Percentiles rank a stretch among this genome's conserved stretches.
Evolutionary conservation across 2,113 vertebrate genomes (phyloP).

Genomic region (Drymodes brunneopygia): DNA sequence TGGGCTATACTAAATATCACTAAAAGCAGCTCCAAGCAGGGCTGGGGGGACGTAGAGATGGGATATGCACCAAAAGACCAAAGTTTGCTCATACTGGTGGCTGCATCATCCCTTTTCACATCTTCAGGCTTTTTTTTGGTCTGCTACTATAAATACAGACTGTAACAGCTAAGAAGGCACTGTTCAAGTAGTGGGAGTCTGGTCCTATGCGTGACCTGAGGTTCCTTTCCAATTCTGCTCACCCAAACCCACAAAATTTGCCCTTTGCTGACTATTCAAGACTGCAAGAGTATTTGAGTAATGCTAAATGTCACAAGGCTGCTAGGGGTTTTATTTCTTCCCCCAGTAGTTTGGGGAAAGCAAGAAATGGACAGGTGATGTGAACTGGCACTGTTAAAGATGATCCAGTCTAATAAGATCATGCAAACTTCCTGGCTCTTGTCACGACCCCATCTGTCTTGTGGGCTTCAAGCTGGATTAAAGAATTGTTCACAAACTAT

Average conservation of each 20-base stretch:
- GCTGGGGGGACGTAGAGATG: not conserved
- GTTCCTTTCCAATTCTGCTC: not conserved
- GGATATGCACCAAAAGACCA: not conserved
- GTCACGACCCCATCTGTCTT: not conserved
- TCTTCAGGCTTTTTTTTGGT: not conserved
- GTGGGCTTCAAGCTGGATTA: not conserved
- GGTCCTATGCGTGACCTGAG: accelerated
- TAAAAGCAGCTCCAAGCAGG: not conserved
- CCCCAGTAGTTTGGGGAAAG: not conserved
- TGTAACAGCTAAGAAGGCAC: not conserved
- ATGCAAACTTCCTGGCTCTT: not conserved
- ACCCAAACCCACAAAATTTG: not conserved
- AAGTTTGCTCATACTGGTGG: not conserved
- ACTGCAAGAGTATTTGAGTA: not conserved
- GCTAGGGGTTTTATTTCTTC: not conserved
- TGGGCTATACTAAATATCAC: not conserved
- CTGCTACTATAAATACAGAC: not conserved
- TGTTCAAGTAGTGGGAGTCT: not conserved
- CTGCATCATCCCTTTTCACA: not conserved
- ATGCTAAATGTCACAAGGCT: not conserved
- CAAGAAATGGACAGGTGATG: not conserved
- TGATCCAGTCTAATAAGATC: not conserved
- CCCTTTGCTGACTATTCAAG: not conserved
- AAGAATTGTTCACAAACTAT: not conserved
- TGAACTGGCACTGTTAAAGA: not conserved